These are phyloP conservation scores for Phoebastria nigripes DNA, from an alignment of 2,797 vertebrate species.

Conservation along the genomic window DNA sequence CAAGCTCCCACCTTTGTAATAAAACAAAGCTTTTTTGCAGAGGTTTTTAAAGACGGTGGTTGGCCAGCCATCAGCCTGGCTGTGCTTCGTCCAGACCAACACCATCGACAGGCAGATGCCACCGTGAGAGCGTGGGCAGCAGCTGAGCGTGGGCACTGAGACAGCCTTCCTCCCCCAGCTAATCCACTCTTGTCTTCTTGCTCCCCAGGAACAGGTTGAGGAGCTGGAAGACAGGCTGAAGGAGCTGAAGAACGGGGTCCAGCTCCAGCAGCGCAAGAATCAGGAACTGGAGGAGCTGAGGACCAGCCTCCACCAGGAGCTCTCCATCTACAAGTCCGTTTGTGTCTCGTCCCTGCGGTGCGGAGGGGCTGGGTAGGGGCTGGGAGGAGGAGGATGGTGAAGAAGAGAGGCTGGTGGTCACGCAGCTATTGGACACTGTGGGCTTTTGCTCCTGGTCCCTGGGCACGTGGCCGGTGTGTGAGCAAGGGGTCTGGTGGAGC, in stretches of 20 bases:
- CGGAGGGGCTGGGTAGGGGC: background rate
- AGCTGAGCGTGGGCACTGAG: accelerated
- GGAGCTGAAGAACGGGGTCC: constrained; percentile 83
- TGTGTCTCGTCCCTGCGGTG: background rate
- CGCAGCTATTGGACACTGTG: background rate
- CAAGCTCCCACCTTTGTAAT: background rate
- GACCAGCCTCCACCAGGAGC: constrained; percentile 80
- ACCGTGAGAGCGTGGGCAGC: accelerated
- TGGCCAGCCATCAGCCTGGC: background rate
- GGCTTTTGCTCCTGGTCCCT: background rate
- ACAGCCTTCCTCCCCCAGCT: background rate
- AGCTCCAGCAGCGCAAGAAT: constrained; percentile 83
- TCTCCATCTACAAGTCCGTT: constrained; percentile 84
- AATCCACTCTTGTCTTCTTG: background rate
- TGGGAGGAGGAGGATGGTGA: background rate
- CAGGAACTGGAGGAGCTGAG: constrained; percentile 84
- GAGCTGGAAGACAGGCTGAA: constrained; percentile 85
- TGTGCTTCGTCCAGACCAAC: background rate
- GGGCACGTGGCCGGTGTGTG: accelerated
- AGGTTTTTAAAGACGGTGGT: accelerated
- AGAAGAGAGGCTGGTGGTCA: background rate
- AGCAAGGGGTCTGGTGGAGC: background rate
- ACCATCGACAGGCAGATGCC: background rate
- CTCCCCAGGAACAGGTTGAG: constrained; percentile 80
- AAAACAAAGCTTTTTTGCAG: background rate